Base-by-base conservation (phyloP, 64 coral and sea anemone species). In the Actinia tenebrosa region DNA sequence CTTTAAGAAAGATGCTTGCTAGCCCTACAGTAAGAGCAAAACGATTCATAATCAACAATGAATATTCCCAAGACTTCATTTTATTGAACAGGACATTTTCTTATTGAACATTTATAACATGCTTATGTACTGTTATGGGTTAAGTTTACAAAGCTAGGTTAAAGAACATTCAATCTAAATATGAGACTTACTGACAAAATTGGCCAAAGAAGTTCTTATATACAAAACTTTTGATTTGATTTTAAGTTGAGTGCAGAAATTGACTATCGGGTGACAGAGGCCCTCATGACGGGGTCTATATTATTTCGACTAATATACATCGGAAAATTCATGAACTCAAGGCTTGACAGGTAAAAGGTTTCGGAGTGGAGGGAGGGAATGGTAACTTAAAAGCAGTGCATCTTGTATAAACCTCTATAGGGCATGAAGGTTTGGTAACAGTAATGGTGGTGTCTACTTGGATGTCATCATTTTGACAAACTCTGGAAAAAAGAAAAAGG, bases 401-500 rank as follows among this genome's bases (percentile, higher is more conserved):
- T 16, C 88, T 82, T 55, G 61, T 25, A 13, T 30, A 50, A 63
- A 47, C n/a, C 2, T 72, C 20, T 27, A 81, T 59, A 43, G 60
- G 53, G 27, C 11, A 19, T 52, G 16, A 78, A 43, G 63, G 50
- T 61, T 44, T 62, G 52, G 1, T 22, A 55, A 37, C 30, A 37
- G 30, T 37, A 37, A 16, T 46, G 37, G 11, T 61, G 45, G 18
- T 9, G 8, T 85, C 91, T 91, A 98, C 89, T 94, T 98, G 60
- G 92, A 89, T 46, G 95, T 98, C 95, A 98, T 98, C 95, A 98
- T 98, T 89, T 98, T 98, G 43, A 98, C 95, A 86, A 98, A 98
- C 88, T 98, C 95, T 98, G 79, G 15, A 84, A 89, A 60, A 58
- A 88, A 86, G 3, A 60, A 37, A 15, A 13, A 30, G 18, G 30